Evolutionary conservation across 92 coral and sea anemone genomes (phyloP), one percentile per base, ranked within the genome.

Genomic region (Zoanthus sociatus): DNA sequence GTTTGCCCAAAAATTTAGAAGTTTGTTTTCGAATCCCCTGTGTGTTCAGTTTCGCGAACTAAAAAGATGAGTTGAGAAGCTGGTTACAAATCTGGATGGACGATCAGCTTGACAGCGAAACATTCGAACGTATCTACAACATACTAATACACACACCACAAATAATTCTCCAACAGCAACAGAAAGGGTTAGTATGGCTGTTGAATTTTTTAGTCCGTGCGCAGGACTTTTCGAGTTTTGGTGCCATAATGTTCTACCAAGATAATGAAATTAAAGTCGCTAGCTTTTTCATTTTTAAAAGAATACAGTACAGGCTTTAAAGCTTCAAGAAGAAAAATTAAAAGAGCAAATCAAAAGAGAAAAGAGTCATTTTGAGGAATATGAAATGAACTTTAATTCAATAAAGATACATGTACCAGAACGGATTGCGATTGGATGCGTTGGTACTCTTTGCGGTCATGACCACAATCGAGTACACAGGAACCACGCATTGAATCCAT

Each of bases 351-450:
- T 83, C 50, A 51, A 15, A 74, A 69, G 32, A 15, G 77, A 87
- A 48, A 84, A 82, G 32, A 46, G 42, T 56, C 78, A 21, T 18
- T 66, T 87, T 68, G 32, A 45, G 44, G 91, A 91, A 68, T 21
- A 76, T 26, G 60, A 87, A 46, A 83, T 87, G 87, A 72, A 60
- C 68, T 71, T 90, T 7, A 79, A 88, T 44, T 91, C 93, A 21
- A 79, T 26, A 26, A 26, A 87, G 50, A 84, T 55, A 55, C 10
- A 55, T 55, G 61, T 55, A 55, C 61, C 61, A 13, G 12, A 26
- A 26, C 26, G 26, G 26, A 26, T 26, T 87, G 89, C 42, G 4
- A 37, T 37, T 37, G 42, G 42, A 37, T 1, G 42, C 2, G 2
- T 2, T 37, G 3, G 42, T 37, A 37, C 4, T 37, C 42, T 37